A percentile compares a stretch with the other conserved stretches of the same genome.
phyloP scores from a whole-genome alignment of 2,888 invertebrate genomes.

The Habrosyne pyritoides region DNA sequence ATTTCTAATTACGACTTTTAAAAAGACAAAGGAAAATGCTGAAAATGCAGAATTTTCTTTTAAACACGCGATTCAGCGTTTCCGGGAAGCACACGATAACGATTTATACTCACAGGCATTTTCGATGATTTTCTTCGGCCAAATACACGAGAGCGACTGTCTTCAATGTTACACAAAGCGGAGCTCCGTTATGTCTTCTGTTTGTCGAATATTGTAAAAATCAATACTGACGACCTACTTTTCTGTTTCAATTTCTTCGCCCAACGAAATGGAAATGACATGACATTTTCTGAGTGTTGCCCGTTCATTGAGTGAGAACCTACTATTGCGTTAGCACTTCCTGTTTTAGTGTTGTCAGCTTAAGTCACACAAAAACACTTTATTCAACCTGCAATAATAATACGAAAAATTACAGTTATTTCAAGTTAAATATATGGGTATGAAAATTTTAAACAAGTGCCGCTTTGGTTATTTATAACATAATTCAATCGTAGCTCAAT shows the following conservation, averaged over 20 bases:
- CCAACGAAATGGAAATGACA: constrained; percentile 57
- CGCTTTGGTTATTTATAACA: too few relatives aligned
- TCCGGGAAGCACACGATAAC: constrained; percentile 62
- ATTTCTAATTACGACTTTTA: not conserved
- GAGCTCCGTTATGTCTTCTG: constrained; percentile 49
- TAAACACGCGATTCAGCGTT: constrained; percentile 35
- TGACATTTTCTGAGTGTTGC: constrained; percentile 51
- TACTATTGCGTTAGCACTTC: not conserved
- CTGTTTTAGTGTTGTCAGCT: not conserved
- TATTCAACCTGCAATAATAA: not conserved
- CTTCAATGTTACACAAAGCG: constrained; percentile 42
- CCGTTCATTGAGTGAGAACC: constrained; percentile 15
- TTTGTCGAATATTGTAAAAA: constrained; percentile 68
- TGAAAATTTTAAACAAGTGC: too few relatives aligned
- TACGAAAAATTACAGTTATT: too few relatives aligned
- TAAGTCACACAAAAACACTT: not conserved
- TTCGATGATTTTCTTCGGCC: constrained; percentile 45
- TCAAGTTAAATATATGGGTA: too few relatives aligned
- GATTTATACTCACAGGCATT: constrained; percentile 72
- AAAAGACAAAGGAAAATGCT: constrained; percentile 14
- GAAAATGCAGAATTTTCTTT: constrained; percentile 35
- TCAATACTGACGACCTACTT: constrained; percentile 77
- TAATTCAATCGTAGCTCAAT: too few relatives aligned
- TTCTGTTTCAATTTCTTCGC: constrained; percentile 54
- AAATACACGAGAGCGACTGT: constrained; percentile 48